Evolutionary conservation across 2,888 invertebrate species (phyloP), one percentile per base, ranked within the genome.

Genomic region (Apamea monoglypha): DNA sequence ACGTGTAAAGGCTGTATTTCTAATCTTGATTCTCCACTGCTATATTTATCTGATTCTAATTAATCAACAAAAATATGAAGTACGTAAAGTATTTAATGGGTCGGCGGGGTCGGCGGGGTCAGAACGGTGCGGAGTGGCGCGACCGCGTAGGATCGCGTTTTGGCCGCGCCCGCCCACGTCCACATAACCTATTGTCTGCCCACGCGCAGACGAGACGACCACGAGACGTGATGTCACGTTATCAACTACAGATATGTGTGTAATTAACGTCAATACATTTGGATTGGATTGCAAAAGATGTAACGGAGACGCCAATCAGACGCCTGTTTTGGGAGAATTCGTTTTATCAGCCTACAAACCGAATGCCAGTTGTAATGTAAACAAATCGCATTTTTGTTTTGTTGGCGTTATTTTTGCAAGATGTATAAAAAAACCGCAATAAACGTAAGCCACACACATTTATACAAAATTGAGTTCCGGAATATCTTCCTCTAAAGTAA

Each of bases 91-190:
- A 36, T 81, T 78, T 82, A 80, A 86, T 82, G 83, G 84, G 81
- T 84, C 72, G 76, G 78, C 76, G 89, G 90, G 91, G 91, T 92
- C 91, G 76, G 78, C 76, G 90, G 90, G 91, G 91, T 92, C 91
- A 92, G 87, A 82, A 82, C 90, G 89, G 87, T 40, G 88, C 84
- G 77, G 74, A 77, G 78, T 84, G 36, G 71, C 76, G 86, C 77
- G 86, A 88, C 88, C 89, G 96, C 94, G 96, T 96, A 95, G 96
- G 96, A 92, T 94, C 90, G 90, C 87, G 89, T 95, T 96, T 96
- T 96, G 95, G 95, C 88, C 91, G 92, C 87, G 72, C 64, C 92
- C 94, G 92, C 96, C 95, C 95, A 94, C 94, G 86, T 79, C 81
- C 80, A 80, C 87, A 88, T 88, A 87, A 89, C 88, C 94, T 94